Base-by-base conservation (phyloP, 2,888 invertebrate species). In the Trissoscelio sp. region DNA sequence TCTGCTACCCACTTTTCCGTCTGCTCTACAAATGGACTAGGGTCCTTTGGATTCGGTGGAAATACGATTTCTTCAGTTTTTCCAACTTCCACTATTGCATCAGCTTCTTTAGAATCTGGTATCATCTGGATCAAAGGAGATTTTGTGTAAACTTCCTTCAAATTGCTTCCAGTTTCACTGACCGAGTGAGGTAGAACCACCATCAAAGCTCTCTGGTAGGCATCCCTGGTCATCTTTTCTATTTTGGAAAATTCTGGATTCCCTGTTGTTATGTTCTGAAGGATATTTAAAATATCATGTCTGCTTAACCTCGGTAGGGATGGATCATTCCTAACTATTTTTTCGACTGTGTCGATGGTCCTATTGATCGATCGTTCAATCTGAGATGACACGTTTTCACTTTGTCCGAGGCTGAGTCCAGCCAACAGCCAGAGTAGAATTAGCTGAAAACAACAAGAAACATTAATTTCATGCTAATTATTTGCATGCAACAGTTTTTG, bases 321-420 rank as follows among this genome's bases (percentile, higher is more conserved):
- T 2, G 94, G 92, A 88, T 95, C 94, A 3, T 92, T 90, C 85
- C 93, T 92, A 6, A 96, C 91, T 84, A 95, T 93, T 34, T 89
- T 92, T 86, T 95, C 94, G 1, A 96, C 95, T 91, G 95, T 94
- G 85, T 93, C 92, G 4, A 96, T 94, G 6, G 95, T 95, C 7
- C 90, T 87, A 77, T 91, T 91, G 51, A 91, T 91, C 24, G 91
- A 91, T 9, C 80, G 84, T 81, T 91, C 90, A 57, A 91, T 88
- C 0, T 85, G 83, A 28, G 89, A 83, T 18, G 89, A 89, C n/a
- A 89, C 79, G n/a, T 87, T 86, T 44, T 86, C 82, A 55, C 87
- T 84, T 58, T 81, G 83, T 78, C 87, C 86, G 42, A 88, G 81
- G 69, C 88, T 85, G 70, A 88, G 64, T 31, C 89, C 70, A 62